phyloP scores from a whole-genome alignment of 2,797 vertebrate species.

The Sandelia bainsii region DNA sequence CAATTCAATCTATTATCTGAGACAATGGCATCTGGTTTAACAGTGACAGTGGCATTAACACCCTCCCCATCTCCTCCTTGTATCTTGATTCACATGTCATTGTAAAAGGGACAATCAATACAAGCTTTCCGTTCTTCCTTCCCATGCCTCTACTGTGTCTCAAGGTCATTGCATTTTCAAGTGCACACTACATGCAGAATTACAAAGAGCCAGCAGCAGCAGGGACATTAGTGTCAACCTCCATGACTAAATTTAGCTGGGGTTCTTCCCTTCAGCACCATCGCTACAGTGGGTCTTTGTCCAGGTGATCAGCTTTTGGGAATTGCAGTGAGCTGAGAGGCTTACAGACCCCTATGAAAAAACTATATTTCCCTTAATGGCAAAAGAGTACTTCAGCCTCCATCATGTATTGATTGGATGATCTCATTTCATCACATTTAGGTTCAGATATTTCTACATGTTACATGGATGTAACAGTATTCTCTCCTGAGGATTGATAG shows the following conservation, averaged over 20 bases:
- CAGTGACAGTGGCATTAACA: slow-evolving; percentile 50
- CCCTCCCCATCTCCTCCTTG: neutral
- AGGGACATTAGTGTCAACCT: slow-evolving; percentile 50
- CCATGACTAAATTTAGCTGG: slow-evolving; percentile 66
- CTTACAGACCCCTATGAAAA: slow-evolving; percentile 40
- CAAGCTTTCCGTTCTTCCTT: slow-evolving; percentile 19
- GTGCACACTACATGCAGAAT: slow-evolving; percentile 51
- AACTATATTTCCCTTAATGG: slow-evolving; percentile 56
- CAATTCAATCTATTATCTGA: slow-evolving; percentile 63
- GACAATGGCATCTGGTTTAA: slow-evolving; percentile 47
- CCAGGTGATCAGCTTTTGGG: slow-evolving; percentile 57
- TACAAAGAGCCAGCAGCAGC: slow-evolving; percentile 39
- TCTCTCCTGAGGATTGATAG: slow-evolving; percentile 53
- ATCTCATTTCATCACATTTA: slow-evolving; percentile 73
- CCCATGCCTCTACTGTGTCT: slow-evolving; percentile 39
- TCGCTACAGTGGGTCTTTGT: slow-evolving; percentile 51
- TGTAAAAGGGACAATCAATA: slow-evolving; percentile 65
- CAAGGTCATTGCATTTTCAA: slow-evolving; percentile 74
- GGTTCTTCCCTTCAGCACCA: slow-evolving; percentile 57
- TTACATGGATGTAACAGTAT: slow-evolving; percentile 56
- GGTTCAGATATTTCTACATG: slow-evolving; percentile 53
- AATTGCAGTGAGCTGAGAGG: slow-evolving; percentile 36
- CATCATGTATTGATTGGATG: slow-evolving; percentile 62
- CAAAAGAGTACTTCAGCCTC: slow-evolving; percentile 40
- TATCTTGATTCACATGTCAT: slow-evolving; percentile 53